phyloP scores from a whole-genome alignment of 92 coral and sea anemone species.

The Hydrozoanthus gracilis region DNA sequence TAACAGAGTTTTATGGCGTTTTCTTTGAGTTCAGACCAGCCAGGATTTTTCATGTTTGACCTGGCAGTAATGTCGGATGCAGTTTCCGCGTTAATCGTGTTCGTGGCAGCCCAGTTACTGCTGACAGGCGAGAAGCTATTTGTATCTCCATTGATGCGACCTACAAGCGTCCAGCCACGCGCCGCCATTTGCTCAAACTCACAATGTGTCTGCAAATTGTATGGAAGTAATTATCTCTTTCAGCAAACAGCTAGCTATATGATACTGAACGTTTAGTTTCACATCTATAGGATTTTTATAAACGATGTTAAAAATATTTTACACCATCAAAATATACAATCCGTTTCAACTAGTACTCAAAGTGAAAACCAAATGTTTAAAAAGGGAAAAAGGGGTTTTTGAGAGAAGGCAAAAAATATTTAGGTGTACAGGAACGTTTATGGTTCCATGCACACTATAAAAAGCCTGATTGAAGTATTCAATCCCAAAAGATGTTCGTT shows the following conservation, averaged over 20 bases:
- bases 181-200: constrained; percentile 89
- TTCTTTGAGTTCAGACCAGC: constrained; percentile 84
- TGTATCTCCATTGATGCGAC: constrained; percentile 79
- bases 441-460: too few species aligned
- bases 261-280: too few species aligned
- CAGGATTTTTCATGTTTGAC: constrained; percentile 83
- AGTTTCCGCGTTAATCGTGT: constrained; percentile 71
- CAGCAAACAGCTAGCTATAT: neutral
- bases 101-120: constrained; percentile 87
- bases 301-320: too few species aligned
- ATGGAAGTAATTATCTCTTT: neutral
- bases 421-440: too few species aligned
- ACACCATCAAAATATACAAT: too few species aligned
- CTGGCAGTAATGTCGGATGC: constrained; percentile 70
- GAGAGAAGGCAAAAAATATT: too few species aligned
- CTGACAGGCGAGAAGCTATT: constrained; percentile 95
- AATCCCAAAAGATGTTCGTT: too few species aligned
- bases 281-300: too few species aligned
- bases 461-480: too few species aligned
- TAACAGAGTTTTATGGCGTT: constrained; percentile 79
- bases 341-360: too few species aligned
- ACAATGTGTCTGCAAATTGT: constrained; percentile 76
- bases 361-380: too few species aligned
- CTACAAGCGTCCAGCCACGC: constrained; percentile 93
- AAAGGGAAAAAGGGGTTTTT: too few species aligned